Evolutionary conservation across 2,797 vertebrate species (phyloP).

Genomic region (Dicrostonyx torquatus): DNA sequence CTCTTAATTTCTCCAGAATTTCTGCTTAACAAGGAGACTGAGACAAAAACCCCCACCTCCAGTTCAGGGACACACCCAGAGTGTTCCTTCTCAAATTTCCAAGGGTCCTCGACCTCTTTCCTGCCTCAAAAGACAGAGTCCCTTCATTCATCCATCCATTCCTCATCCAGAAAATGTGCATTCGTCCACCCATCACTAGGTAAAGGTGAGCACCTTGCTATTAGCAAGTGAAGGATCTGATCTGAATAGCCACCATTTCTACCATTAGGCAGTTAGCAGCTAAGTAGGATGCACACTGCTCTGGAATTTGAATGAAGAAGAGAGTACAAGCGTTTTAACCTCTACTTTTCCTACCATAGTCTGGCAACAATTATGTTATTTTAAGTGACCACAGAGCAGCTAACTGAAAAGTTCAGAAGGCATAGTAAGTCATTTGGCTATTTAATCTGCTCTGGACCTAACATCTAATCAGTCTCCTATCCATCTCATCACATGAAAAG

Average conservation of each 20-base stretch:
- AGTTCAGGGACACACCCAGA: not conserved
- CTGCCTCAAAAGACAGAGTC: not conserved
- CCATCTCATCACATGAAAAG: not conserved
- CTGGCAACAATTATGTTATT: not conserved
- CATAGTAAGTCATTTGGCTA: not conserved
- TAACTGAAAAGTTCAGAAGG: constrained; percentile 17
- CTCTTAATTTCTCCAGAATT: not conserved
- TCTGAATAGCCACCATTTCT: not conserved
- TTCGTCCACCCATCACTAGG: not conserved
- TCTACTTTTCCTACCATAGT: not conserved
- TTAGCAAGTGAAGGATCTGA: not conserved
- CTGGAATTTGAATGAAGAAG: not conserved
- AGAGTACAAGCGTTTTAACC: not conserved
- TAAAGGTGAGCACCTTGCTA: not conserved
- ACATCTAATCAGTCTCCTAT: not conserved
- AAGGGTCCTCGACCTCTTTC: not conserved
- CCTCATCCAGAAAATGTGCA: not conserved
- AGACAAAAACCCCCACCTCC: not conserved
- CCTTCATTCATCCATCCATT: not conserved
- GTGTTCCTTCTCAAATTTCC: constrained; percentile 4
- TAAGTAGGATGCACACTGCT: not conserved
- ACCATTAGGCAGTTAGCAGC: not conserved
- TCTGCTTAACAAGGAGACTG: not conserved
- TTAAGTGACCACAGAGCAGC: not conserved
- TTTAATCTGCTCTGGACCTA: not conserved